phyloP scores from a whole-genome alignment of 2,888 invertebrate genomes.

The Hyles lineata region DNA sequence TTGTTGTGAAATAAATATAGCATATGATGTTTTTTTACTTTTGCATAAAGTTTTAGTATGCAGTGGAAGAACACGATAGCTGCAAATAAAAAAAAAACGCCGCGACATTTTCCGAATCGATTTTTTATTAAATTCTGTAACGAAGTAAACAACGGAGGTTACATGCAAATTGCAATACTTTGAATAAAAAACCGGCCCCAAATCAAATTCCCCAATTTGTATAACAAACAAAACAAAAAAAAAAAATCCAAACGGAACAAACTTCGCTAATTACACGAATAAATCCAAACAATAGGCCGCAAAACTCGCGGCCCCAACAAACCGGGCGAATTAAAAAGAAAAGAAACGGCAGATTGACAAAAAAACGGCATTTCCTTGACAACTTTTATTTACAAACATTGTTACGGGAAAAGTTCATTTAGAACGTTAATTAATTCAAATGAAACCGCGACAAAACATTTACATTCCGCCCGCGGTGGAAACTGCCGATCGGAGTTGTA shows the following conservation, averaged over 20 bases:
- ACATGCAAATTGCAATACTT: conserved; percentile 45
- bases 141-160: background rate
- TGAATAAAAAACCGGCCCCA: conserved; percentile 63
- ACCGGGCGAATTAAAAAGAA: conserved; percentile 77
- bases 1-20: background rate
- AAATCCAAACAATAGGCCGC: conserved; percentile 79
- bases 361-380: conserved; percentile 80
- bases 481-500: conserved; percentile 68
- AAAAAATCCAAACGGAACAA: conserved; percentile 76
- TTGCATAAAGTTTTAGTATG: background rate
- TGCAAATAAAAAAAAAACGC: background rate
- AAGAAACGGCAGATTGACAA: conserved; percentile 74
- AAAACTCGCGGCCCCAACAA: conserved; percentile 68
- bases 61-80: no score
- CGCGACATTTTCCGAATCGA: background rate
- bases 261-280: conserved; percentile 84
- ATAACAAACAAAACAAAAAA: conserved; percentile 65
- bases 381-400: conserved; percentile 85
- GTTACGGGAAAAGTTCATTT: conserved; percentile 79
- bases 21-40: background rate
- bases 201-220: conserved; percentile 74
- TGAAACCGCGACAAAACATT: conserved; percentile 82
- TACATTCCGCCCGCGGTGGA: conserved; percentile 65
- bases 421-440: conserved; percentile 84
- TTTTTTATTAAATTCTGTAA: background rate